Evolutionary conservation across 2,113 vertebrate species (phyloP).

Genomic region (Globicephala melas): DNA sequence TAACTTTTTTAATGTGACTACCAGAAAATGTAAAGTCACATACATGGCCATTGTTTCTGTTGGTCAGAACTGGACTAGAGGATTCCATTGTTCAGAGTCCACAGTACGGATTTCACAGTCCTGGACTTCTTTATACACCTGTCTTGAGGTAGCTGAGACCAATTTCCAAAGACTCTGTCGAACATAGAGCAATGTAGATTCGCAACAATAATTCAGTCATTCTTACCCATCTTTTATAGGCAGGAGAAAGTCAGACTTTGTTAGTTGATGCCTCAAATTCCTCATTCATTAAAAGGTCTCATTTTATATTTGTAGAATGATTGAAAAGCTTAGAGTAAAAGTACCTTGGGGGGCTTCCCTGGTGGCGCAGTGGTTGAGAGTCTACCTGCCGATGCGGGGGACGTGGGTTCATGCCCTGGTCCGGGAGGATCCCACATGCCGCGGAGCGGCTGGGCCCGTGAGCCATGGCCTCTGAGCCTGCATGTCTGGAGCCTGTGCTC

Average conservation of each 20-base stretch:
- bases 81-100: background rate
- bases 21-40: background rate
- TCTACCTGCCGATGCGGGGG: too few relatives aligned
- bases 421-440: too few relatives aligned
- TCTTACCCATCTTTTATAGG: background rate
- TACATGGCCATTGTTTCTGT: background rate
- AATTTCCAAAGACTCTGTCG: background rate
- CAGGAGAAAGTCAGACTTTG: background rate
- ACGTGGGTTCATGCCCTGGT: too few relatives aligned
- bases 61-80: background rate
- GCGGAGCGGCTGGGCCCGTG: too few relatives aligned
- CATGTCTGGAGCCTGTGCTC: too few relatives aligned
- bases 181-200: background rate
- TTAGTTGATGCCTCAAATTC: background rate
- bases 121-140: background rate
- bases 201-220: background rate
- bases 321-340: conserved; percentile 29
- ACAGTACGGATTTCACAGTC: background rate
- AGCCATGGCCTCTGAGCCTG: too few relatives aligned
- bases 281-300: background rate
- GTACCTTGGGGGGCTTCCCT: background rate
- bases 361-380: too few relatives aligned
- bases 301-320: background rate
- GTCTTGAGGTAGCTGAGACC: background rate
- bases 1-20: background rate